Base-by-base conservation (phyloP, 92 coral and sea anemone species). In the Phymanthus crucifer region DNA sequence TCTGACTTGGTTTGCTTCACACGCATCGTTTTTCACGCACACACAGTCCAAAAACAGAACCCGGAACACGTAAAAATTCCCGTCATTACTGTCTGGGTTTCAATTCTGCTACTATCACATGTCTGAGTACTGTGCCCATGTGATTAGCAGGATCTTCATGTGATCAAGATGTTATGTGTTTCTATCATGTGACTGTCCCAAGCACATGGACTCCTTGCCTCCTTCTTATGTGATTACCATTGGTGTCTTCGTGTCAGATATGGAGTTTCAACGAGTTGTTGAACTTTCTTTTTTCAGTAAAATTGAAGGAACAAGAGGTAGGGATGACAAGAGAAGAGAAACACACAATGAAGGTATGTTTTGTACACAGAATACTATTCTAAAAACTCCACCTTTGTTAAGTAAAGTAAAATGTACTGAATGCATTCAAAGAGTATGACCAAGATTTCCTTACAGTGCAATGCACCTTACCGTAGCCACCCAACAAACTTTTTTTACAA, bases 301-400 rank as follows among this genome's bases (percentile, higher is more conserved):
- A 87, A 67, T 96, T 29, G 99, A 96, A 68, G 98, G 97, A 6
- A 97, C 93, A 27, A 68, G 98, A 71, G 95, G 91, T 0, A 95
- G 98, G 14, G 99, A 96, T 71, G 99, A 96, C 66, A 96, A 92
- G 75, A 86, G 99, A 36, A 85, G 99, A 40, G 97, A 97, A 65
- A 96, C 99, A 1, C 99, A 96, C 74, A 96, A 96, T 80, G 99
- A 96, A 91, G 97, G 97, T 93, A 74, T 40, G 33, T 43, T 26
- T 40, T 73, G n/a, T 73, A 40, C 21, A 43, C 32, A 40, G 64
- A 23, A 73, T 73, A 21, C 34, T 31, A 11, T 73, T 43, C 7
- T 36, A 7, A 38, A 32, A 38, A 18, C 16, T 32, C 32, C 3
- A 72, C 50, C 14, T n/a, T n/a, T n/a, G n/a, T n/a, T n/a, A n/a